phyloP scores from a whole-genome alignment of 2,113 vertebrate genomes.

The Piaya cayana region DNA sequence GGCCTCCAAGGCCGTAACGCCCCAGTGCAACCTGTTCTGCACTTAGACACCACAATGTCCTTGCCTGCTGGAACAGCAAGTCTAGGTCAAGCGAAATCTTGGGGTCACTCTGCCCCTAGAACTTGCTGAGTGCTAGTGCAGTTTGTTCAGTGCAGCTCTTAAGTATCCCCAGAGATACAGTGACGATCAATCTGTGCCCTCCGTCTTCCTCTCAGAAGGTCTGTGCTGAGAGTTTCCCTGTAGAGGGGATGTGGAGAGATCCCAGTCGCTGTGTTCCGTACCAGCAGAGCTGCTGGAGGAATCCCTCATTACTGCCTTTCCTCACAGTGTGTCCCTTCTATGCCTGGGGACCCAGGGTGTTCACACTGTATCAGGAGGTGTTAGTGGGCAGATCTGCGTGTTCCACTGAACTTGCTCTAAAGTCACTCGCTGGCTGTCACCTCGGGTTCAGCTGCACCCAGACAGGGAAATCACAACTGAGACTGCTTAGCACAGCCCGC shows the following conservation, averaged over 20 bases:
- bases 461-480: not conserved
- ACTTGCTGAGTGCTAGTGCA: not conserved
- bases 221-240: not conserved
- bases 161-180: not conserved
- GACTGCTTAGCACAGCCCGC: not conserved
- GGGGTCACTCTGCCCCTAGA: not conserved
- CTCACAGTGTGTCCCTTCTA: accelerated
- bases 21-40: not conserved
- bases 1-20: not conserved
- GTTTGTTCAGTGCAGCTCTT: not conserved
- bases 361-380: not conserved
- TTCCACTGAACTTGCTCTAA: not conserved
- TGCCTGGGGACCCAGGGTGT: not conserved
- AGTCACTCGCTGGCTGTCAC: not conserved
- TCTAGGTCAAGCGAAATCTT: not conserved
- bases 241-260: accelerated
- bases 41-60: not conserved
- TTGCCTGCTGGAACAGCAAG: not conserved
- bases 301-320: not conserved
- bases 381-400: not conserved
- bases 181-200: not conserved
- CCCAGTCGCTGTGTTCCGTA: not conserved
- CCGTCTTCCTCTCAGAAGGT: not conserved
- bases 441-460: not conserved
- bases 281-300: not conserved